These are phyloP conservation scores for Ypsolopha scabrella DNA, from an alignment of 2,888 invertebrate species.

Conservation along the genomic window DNA sequence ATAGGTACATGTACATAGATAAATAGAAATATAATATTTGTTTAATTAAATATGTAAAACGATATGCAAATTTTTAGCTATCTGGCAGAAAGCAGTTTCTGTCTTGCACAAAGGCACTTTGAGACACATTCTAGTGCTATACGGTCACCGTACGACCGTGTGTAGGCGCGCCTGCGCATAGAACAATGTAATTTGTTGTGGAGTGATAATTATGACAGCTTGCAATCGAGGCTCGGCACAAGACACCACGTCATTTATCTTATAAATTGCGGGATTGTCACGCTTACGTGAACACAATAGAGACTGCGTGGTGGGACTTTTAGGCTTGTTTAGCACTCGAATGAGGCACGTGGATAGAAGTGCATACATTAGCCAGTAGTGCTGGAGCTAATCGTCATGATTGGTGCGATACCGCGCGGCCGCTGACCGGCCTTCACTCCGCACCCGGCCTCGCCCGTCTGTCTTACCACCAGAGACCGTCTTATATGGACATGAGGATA, in stretches of 20 bases:
- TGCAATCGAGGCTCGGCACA: too few relatives aligned
- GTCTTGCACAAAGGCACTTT: too few relatives aligned
- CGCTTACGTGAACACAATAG: too few relatives aligned
- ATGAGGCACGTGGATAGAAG: constrained; percentile 44
- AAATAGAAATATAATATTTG: too few relatives aligned
- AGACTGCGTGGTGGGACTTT: too few relatives aligned
- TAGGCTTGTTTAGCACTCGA: too few relatives aligned
- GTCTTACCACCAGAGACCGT: constrained; percentile 14
- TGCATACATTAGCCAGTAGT: constrained; percentile 32
- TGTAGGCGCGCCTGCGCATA: background rate
- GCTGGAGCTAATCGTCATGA: constrained; percentile 39
- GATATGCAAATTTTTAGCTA: too few relatives aligned
- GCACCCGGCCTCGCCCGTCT: constrained; percentile 41
- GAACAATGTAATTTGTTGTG: background rate
- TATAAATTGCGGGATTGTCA: too few relatives aligned
- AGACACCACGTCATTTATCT: too few relatives aligned
- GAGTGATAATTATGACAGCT: background rate
- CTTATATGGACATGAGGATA: constrained; percentile 1
- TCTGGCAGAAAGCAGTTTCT: too few relatives aligned
- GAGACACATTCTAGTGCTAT: constrained; percentile 1
- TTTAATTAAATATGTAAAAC: too few relatives aligned
- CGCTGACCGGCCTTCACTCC: constrained; percentile 67
- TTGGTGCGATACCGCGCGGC: constrained; percentile 60
- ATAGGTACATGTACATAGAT: too few relatives aligned
- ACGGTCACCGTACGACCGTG: constrained; percentile 1